phyloP scores from a whole-genome alignment of 2,797 vertebrate species.

The Lindbergichthys nudifrons region DNA sequence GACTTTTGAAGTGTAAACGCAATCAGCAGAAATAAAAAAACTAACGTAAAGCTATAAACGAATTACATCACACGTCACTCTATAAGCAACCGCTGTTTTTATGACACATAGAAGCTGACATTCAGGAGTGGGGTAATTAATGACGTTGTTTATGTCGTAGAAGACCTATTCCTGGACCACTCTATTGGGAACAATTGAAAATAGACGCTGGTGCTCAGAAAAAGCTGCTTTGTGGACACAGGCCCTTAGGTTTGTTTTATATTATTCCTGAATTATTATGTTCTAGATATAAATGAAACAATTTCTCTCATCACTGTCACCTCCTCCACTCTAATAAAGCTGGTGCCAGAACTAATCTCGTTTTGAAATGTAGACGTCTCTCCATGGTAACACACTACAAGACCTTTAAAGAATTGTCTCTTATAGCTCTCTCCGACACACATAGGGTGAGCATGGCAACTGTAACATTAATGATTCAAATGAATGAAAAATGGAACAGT shows the following conservation, averaged over 20 bases:
- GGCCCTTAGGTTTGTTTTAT: background rate
- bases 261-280: background rate
- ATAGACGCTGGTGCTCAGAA: no score
- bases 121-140: no score
- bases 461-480: constrained; percentile 57
- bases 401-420: constrained; percentile 32
- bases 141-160: no score
- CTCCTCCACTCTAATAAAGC: constrained; percentile 19
- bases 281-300: background rate
- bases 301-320: constrained; percentile 9
- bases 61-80: no score
- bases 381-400: constrained; percentile 12
- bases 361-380: constrained; percentile 34
- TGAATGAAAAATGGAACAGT: constrained; percentile 46
- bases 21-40: no score
- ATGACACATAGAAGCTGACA: no score
- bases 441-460: background rate
- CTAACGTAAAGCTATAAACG: no score
- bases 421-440: constrained; percentile 23
- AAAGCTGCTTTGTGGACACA: no score
- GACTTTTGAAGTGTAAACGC: no score
- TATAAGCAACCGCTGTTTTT: no score
- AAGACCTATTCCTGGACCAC: no score
- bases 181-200: no score
- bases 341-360: constrained; percentile 30